These are phyloP conservation scores for Drosophila dives DNA, from an alignment of 2,888 invertebrate species.

Conservation along the genomic window DNA sequence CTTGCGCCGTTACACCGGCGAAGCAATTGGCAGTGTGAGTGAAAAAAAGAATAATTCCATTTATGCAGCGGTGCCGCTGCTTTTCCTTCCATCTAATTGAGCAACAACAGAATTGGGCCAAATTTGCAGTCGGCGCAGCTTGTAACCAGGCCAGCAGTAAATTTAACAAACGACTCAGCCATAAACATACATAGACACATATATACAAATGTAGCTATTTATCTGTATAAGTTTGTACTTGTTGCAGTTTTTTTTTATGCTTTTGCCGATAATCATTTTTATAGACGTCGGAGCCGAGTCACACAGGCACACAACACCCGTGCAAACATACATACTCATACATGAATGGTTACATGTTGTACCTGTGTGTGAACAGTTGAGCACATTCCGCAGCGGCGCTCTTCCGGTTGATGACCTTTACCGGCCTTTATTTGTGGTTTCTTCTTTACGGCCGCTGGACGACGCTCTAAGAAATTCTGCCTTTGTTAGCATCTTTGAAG, in stretches of 20 bases:
- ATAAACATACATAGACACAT: constrained; percentile 63
- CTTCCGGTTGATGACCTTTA: constrained; percentile 84
- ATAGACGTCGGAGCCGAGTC: constrained; percentile 38
- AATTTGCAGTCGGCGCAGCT: constrained; percentile 72
- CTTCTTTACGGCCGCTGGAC: constrained; percentile 36
- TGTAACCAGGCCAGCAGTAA: constrained; percentile 75
- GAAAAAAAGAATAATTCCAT: constrained; percentile 62
- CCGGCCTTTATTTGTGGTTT: constrained; percentile 78
- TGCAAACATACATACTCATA: neutral
- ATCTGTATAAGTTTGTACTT: constrained; percentile 19
- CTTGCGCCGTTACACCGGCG: constrained; percentile 37
- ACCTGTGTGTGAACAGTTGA: constrained; percentile 15
- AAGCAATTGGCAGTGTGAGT: constrained; percentile 39
- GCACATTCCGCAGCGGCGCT: constrained; percentile 63
- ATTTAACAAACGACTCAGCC: constrained; percentile 71
- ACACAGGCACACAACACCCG: constrained; percentile 28
- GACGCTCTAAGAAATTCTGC: constrained; percentile 33
- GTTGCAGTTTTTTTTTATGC: constrained; percentile 30
- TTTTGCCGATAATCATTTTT: constrained; percentile 56
- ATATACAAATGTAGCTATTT: neutral
- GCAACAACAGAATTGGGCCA: constrained; percentile 73
- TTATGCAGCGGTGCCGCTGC: constrained; percentile 34
- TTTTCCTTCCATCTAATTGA: constrained; percentile 64
- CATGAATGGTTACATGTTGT: neutral
- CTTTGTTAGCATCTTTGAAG: constrained; percentile 21